Base-by-base conservation (phyloP, 2,113 vertebrate genomes). In the Catagonus wagneri region DNA sequence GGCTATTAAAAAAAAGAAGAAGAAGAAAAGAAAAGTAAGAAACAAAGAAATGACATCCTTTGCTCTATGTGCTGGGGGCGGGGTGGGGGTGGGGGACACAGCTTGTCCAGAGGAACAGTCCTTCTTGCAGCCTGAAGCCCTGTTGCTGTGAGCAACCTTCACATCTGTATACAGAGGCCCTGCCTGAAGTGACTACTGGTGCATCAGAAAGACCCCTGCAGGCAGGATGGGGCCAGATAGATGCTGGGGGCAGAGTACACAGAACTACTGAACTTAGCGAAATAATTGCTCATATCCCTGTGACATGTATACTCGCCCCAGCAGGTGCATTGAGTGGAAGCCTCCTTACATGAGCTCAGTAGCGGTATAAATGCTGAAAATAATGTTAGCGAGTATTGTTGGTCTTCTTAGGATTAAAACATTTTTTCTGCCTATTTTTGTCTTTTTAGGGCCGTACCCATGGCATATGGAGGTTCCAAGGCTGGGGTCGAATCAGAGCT, bases 321-420 rank as follows among this genome's bases (percentile, higher is more conserved):
- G 71, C 23, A 69, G 27, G 13, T 54, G 7, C 27, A 34, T 2
- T 10, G 56, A 34, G 3, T 4, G 56, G 17, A 96, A 81, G 23
- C 14, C 36, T 69, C 32, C 56, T 88, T 84, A 22, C 32, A 65
- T 25, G 44, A 32, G 63, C 23, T 63, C 72, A 58, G 36, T 32
- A 56, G 80, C 14, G 36, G 29, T 32, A 34, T 12, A 36, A 83
- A 85, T 32, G 86, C 15, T 74, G 89, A 92, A 93, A 76, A 88
- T 25, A 71, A 63, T 23, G 22, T 61, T 56, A 72, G 50, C 17
- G 20, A 52, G 22, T 85, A 44, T 29, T 72, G 25, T 71, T 89
- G 74, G 50, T 69, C 78, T 94, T 50, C 29, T 50, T 66, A 58
- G 50, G 22, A 75, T 92, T 63, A 61, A 93, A 83, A 93, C 69